phyloP scores from a whole-genome alignment of 2,888 invertebrate species.

The Pheosia tremula region DNA sequence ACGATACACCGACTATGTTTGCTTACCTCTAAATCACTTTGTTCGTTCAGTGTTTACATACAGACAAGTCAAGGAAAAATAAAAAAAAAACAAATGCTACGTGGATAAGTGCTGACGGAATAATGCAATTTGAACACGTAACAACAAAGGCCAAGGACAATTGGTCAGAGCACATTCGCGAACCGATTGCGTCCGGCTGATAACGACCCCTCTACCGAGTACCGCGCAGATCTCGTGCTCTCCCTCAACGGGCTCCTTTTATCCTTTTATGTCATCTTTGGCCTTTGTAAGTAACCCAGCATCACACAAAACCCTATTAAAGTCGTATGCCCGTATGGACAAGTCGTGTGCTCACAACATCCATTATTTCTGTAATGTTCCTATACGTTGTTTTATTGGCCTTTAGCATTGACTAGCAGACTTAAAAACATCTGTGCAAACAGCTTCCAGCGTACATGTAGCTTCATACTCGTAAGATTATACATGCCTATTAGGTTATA shows the following conservation, averaged over 20 bases:
- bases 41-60: background rate
- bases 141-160: slow-evolving; percentile 62
- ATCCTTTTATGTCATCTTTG: slow-evolving; percentile 48
- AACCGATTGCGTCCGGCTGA: slow-evolving; percentile 47
- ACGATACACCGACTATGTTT: background rate
- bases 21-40: background rate
- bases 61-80: background rate
- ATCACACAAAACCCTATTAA: slow-evolving; percentile 37
- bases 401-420: slow-evolving; percentile 44
- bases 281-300: slow-evolving; percentile 34
- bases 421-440: slow-evolving; percentile 47
- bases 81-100: background rate
- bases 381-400: slow-evolving; percentile 31
- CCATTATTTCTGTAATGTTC: slow-evolving; percentile 8
- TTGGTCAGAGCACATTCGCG: slow-evolving; percentile 50
- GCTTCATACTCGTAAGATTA: slow-evolving; percentile 30
- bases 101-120: slow-evolving; percentile 3
- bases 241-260: slow-evolving; percentile 37
- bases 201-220: slow-evolving; percentile 32
- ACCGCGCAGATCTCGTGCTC: slow-evolving; percentile 22
- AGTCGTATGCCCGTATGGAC: slow-evolving; percentile 22
- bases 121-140: slow-evolving; percentile 40
- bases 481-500: slow-evolving; percentile 32
- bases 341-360: slow-evolving; percentile 5
- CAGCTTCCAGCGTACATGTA: slow-evolving; percentile 25